Conservation (phyloP, 2,113 vertebrate species). For the Colinus virginianus region DNA sequence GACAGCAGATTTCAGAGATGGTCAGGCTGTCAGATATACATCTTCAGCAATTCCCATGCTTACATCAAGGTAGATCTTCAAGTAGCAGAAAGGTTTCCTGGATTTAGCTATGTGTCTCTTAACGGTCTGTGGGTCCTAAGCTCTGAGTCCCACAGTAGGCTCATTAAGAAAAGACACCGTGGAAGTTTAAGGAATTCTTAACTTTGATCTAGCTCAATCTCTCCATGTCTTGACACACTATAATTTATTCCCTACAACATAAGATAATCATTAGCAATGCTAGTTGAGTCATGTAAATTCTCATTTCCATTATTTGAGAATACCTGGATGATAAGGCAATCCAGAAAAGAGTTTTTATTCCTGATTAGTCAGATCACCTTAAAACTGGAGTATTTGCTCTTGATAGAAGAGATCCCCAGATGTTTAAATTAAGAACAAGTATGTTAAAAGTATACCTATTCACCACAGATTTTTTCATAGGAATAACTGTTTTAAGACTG, state of each 20-base stretch:
- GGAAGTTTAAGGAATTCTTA: background rate
- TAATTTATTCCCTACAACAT: background rate
- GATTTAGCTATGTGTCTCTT: background rate
- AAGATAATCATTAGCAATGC: background rate
- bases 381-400: background rate
- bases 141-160: background rate
- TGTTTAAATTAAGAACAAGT: background rate
- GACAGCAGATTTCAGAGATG: background rate
- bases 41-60: background rate
- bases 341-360: background rate
- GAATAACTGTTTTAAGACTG: background rate
- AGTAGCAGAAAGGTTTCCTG: background rate
- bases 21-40: background rate
- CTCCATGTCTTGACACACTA: background rate
- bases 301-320: background rate
- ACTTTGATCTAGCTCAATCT: background rate
- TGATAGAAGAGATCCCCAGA: background rate
- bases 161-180: background rate
- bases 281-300: background rate
- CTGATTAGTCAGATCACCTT: background rate
- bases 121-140: background rate
- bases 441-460: background rate
- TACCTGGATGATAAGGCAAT: background rate
- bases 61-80: background rate
- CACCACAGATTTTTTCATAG: rapidly evolving